Evolutionary conservation across 2,797 vertebrate genomes (phyloP), one percentile per base, ranked within the genome.

Genomic region (Neoniphon sammara): DNA sequence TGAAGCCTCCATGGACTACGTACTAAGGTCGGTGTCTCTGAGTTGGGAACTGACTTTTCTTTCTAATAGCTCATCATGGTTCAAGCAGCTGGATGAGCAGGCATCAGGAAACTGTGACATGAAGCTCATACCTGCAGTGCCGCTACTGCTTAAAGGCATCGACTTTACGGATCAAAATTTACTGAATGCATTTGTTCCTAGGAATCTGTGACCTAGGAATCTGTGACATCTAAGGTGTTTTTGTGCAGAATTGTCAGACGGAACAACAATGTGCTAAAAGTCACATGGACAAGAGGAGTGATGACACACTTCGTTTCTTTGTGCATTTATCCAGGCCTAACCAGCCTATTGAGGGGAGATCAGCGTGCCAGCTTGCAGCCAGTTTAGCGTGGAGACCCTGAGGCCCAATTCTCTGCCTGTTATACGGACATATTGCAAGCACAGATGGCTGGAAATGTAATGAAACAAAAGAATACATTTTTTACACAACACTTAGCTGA

Each of bases 1-100:
- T 84, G 81, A 84, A 80, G 82, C 70, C 84, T 81, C 67, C 63
- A 52, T 85, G 75, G 80, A 85, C 74, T 84, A 72, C 8, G 71
- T 15, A 65, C 86, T 69, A 42, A 83, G 81, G 70, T 85, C 79
- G 81, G 69, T 65, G 78, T 81, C 73, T 79, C 25, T 60, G 54
- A 11, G 30, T 65, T 8, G 72, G 23, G 59, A 75, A 63, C 27
- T 61, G 46, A 72, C 77, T 60, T 34, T 47, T 69, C 63, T 44
- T 30, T 46, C 15, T 63, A 78, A 74, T 5, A 66, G 75, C 47
- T 88, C 63, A 62, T 67, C 27, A 12, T 4, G 59, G 52, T 17
- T 56, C 47, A 25, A 70, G 58, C 64, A 34, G 34, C 0, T 53
- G 60, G 63, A 77, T 57, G 64, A 81, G 20, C 49, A 46, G 42